Evolutionary conservation across 2,888 invertebrate species (phyloP).

Genomic region (Machimus atricapillus): DNA sequence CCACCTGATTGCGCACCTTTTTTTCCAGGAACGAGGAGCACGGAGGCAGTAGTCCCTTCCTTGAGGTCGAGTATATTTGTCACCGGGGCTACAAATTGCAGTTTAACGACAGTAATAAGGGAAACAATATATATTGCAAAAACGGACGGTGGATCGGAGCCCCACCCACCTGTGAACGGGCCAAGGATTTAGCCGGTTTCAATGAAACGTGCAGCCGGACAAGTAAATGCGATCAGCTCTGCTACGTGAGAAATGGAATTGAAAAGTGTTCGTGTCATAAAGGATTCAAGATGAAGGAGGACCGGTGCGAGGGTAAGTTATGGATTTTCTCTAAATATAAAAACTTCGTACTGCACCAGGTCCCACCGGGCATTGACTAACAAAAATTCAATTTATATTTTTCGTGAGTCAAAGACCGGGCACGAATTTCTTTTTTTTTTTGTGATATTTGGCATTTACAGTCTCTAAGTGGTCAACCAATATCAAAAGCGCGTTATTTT

Average conservation of each 20-base stretch:
- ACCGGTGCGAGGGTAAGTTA: slow-evolving; percentile 48
- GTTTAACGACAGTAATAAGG: slow-evolving; percentile 30
- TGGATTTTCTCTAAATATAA: background rate
- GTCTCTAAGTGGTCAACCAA: background rate
- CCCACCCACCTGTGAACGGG: slow-evolving; percentile 44
- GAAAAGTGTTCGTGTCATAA: slow-evolving; percentile 63
- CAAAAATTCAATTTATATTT: background rate
- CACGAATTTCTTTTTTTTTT: background rate
- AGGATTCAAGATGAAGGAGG: slow-evolving; percentile 60
- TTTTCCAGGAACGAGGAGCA: slow-evolving; percentile 46
- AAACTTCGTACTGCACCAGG: background rate
- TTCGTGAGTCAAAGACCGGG: background rate
- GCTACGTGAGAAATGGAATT: slow-evolving; percentile 49
- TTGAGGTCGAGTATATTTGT: slow-evolving; percentile 50
- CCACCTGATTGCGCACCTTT: background rate
- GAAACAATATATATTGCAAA: slow-evolving; percentile 47
- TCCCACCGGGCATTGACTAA: background rate
- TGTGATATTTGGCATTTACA: background rate
- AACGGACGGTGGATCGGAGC: slow-evolving; percentile 48
- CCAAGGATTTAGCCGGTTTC: slow-evolving; percentile 9
- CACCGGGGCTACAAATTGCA: slow-evolving; percentile 47
- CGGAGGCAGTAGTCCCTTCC: slow-evolving; percentile 45
- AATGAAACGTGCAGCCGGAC: slow-evolving; percentile 44
- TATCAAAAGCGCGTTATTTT: background rate
- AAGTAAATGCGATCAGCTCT: slow-evolving; percentile 48